Base-by-base conservation (phyloP, 1,140 invertebrate genomes). In the Atta texana region DNA sequence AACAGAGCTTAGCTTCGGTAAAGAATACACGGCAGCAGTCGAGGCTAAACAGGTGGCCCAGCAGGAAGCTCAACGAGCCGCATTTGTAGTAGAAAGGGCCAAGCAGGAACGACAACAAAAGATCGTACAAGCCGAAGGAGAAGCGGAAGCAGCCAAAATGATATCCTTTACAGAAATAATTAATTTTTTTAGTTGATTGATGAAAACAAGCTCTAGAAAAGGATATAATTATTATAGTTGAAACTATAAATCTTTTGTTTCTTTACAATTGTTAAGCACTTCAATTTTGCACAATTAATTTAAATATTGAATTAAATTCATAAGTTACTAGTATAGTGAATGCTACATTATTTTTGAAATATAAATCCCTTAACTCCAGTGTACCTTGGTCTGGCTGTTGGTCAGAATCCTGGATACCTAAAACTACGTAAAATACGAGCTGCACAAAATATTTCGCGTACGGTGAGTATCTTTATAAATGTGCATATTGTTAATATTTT, bases 21-120 rank as follows among this genome's bases (percentile, higher is more conserved):
- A 99, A 94, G 99, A 99, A 95, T 99, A 99, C 93, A 99, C 99
- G n/a, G 99, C 99, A 68, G 99, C 99, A 82, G 99, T 99, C 92
- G 99, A 99, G 96, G 97, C 99, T 10, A 99, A 99, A 95, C 99
- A 99, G 95, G 99, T 99, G 21, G 99, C 99, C 18, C 99, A 99
- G 94, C 99, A 99, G 96, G 99, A 99, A 95, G 99, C 99, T 16
- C 99, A 99, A 95, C 95, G 99, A 91, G 99, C 99, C 59, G 98
- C 99, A 82, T 99, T 99, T 95, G 97, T 99, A 34, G 99, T 99
- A 1, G 99, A 99, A 96, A 97, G 98, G 93, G 99, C 99, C 16
- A 99, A 98, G 92, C 99, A 99, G 94, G 99, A 99, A 94, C 97
- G 97, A 93, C 99, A 99, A 95, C 99, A 99, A 95, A 99, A 99